Percentiles rank a stretch among this genome's conserved stretches.
Conservation (phyloP, 2,888 invertebrate species). For the Electrophaes corylata region DNA sequence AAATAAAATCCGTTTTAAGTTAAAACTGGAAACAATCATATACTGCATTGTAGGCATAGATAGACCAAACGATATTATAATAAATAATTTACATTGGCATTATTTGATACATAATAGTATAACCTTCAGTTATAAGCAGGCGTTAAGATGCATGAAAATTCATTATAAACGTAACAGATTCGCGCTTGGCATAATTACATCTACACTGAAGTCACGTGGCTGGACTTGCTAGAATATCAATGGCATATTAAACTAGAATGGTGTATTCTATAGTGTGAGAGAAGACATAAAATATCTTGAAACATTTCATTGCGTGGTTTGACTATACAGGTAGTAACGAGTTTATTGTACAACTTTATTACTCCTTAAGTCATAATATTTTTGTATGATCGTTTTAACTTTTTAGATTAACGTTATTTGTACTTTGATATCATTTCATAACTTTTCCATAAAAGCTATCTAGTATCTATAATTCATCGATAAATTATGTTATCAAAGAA, state of each 20-base stretch:
- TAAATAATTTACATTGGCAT: constrained; percentile 32
- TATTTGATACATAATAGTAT: constrained; percentile 28
- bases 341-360: no score
- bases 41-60: not conserved
- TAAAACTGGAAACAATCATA: not conserved
- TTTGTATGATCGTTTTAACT: no score
- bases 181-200: constrained; percentile 17
- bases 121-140: constrained; percentile 28
- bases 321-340: not conserved
- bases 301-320: not conserved
- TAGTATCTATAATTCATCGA: not conserved
- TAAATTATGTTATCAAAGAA: not conserved
- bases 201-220: not conserved
- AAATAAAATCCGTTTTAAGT: not conserved
- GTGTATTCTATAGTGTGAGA: not conserved
- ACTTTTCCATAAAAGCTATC: not conserved
- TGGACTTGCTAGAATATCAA: not conserved
- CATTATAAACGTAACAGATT: constrained; percentile 22
- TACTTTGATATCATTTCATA: not conserved
- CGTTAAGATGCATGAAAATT: constrained; percentile 34
- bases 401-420: no score
- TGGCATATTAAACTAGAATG: not conserved
- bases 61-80: constrained; percentile 15
- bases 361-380: no score
- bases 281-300: not conserved